Conservation (phyloP, 2,888 invertebrate species). For the Leptopilina drosophilae region DNA sequence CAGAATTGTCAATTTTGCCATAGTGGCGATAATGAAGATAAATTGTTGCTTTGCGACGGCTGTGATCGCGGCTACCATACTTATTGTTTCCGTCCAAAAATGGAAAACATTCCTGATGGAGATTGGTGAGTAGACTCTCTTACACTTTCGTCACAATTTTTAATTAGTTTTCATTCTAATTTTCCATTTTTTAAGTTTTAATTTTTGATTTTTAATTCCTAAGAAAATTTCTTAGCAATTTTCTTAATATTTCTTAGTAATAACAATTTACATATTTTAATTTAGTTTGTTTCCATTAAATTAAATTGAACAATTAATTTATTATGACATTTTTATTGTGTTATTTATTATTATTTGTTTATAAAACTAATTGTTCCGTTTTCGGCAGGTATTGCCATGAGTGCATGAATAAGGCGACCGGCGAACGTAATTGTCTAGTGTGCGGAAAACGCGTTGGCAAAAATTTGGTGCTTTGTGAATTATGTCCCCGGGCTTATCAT, state of each 20-base stretch:
- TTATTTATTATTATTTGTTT: no score
- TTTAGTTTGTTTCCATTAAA: no score
- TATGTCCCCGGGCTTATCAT: constrained; percentile 95
- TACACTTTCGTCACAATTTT: background rate
- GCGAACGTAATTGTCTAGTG: constrained; percentile 95
- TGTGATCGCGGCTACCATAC: constrained; percentile 99
- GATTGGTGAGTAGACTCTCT: constrained; percentile 86
- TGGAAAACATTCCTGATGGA: constrained; percentile 97
- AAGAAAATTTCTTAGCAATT: no score
- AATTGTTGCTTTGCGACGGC: constrained; percentile 95
- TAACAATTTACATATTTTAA: no score
- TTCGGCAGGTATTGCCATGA: constrained; percentile 92
- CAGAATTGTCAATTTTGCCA: constrained; percentile 99
- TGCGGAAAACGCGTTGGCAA: constrained; percentile 88
- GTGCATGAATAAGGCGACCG: constrained; percentile 95
- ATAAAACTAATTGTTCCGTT: no score
- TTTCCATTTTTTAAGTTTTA: constrained; percentile 20
- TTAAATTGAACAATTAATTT: no score
- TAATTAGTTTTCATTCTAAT: background rate
- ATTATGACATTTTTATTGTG: no score
- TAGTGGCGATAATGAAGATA: constrained; percentile 96
- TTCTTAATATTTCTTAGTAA: no score
- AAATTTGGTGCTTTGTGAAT: constrained; percentile 90
- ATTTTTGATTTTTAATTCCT: constrained; percentile 45
- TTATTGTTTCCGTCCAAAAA: constrained; percentile 97